A percentile compares a stretch with the other conserved stretches of the same genome.
Conservation (phyloP, 2,888 invertebrate species). For the Hanleya hanleyi region DNA sequence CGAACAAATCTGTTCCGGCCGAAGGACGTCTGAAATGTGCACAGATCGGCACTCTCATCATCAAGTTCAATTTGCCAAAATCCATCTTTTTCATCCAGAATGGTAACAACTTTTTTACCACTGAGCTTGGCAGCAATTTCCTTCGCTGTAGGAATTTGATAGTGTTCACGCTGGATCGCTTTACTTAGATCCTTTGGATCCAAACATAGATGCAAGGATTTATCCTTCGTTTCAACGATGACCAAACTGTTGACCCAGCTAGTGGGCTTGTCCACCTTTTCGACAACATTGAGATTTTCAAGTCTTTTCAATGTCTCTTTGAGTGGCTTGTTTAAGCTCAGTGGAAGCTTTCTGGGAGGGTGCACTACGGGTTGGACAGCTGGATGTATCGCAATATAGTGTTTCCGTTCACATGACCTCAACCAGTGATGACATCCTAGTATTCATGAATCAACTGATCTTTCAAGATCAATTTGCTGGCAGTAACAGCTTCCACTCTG, state of each 20-base stretch:
- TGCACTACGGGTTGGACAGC: not conserved
- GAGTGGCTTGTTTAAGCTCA: not conserved
- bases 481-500: not conserved
- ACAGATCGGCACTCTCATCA: slow-evolving; percentile 31
- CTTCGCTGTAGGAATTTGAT: no score
- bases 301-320: not conserved
- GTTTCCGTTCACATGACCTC: not conserved
- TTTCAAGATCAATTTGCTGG: not conserved
- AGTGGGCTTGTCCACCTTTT: not conserved
- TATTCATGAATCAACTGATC: not conserved
- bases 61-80: slow-evolving; percentile 38
- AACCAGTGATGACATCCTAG: not conserved
- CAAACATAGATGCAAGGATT: no score
- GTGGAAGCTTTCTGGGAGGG: not conserved
- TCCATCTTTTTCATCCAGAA: slow-evolving; percentile 35
- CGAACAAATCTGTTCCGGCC: slow-evolving; percentile 30
- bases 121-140: no score
- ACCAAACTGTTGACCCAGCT: no score
- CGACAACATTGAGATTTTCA: not conserved
- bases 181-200: no score
- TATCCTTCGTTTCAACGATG: no score
- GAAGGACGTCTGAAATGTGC: slow-evolving; percentile 40
- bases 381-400: not conserved
- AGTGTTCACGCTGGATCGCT: no score
- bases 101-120: slow-evolving; percentile 35